A percentile compares a stretch with the other conserved stretches of the same genome.
Conservation (phyloP, 2,888 invertebrate genomes). For the Metacarcinus magister region DNA sequence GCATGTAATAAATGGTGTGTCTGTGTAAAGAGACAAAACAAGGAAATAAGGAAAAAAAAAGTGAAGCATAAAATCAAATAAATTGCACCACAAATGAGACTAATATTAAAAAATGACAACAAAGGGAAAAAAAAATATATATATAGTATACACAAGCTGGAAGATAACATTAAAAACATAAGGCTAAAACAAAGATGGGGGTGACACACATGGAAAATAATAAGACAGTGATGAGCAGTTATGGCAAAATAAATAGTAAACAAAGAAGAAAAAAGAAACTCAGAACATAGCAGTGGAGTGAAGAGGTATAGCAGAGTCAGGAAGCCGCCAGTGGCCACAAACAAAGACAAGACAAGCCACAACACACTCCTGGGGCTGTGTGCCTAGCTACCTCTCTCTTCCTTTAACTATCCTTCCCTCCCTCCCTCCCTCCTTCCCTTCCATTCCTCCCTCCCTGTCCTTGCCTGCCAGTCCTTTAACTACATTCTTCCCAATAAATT, state of each 20-base stretch:
- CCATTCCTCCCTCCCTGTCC: neutral
- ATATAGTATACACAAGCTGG: neutral
- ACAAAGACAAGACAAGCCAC: slow-evolving; percentile 46
- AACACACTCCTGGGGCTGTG: slow-evolving; percentile 37
- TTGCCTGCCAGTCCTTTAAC: neutral
- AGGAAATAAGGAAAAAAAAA: neutral
- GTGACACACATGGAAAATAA: neutral
- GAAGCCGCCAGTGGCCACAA: neutral
- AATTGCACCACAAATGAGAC: neutral
- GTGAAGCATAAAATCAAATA: neutral
- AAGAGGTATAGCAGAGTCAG: neutral
- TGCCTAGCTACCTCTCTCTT: slow-evolving; percentile 21
- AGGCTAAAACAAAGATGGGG: neutral
- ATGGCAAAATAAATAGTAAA: neutral
- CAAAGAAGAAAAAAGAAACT: neutral
- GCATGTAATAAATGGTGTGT: neutral
- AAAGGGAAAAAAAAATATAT: neutral
- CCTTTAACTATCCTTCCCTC: neutral
- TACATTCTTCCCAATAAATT: neutral
- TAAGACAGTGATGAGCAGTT: neutral
- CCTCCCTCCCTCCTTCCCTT: neutral
- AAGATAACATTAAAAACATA: neutral
- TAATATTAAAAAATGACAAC: neutral
- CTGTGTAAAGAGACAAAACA: neutral
- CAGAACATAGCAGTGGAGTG: neutral